Evolutionary conservation across 1,140 invertebrate genomes (phyloP), one percentile per base, ranked within the genome.

Genomic region (Zaprionus tsacasi): DNA sequence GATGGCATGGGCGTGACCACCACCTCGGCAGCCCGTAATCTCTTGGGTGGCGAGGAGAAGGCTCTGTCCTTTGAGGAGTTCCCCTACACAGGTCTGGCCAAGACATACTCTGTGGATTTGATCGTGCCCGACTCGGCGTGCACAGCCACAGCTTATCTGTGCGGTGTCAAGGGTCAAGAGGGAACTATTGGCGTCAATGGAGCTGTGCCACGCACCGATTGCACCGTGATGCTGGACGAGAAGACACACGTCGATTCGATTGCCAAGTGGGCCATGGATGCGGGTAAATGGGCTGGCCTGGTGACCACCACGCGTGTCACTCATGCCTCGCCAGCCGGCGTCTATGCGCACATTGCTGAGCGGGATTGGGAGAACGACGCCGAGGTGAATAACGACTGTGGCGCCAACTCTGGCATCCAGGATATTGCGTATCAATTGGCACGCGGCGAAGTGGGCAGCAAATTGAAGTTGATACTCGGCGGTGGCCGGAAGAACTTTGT

Each of bases 221-320:
- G 96, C 80, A 82, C 92, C 56, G 93, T 93, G 1, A 93, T 94
- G 71, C 86, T 94, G 12, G 92, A 95, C 65, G 89, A 93, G 52
- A 92, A 79, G 27, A 94, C 94, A 63, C 94, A 95, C 86, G 94
- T 96, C 1, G 81, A 93, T 1, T 96, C 96, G 6, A 95, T 97
- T 68, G 93, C 95, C 2, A 93, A 95, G 61, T 96, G 96, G 96
- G 96, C 96, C 0, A 93, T 96, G 70, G 93, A 95, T 7, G 94
- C 93, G 3, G 96, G 95, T n/a, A 95, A 96, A 81, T 94, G 95
- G 78, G 95, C 96, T 35, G 97, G 97, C 92, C 82, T 97, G 12
- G 96, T 97, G 21, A 97, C 96, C 1, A 97, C 95, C n/a, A 96
- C 96, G 0, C 93, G 96, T n/a, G 93, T 97, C 8, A 97, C 96